Evolutionary conservation across 2,113 vertebrate genomes (phyloP), one percentile per base, ranked within the genome.

Genomic region (Sinocyclocheilus anshuiensis): DNA sequence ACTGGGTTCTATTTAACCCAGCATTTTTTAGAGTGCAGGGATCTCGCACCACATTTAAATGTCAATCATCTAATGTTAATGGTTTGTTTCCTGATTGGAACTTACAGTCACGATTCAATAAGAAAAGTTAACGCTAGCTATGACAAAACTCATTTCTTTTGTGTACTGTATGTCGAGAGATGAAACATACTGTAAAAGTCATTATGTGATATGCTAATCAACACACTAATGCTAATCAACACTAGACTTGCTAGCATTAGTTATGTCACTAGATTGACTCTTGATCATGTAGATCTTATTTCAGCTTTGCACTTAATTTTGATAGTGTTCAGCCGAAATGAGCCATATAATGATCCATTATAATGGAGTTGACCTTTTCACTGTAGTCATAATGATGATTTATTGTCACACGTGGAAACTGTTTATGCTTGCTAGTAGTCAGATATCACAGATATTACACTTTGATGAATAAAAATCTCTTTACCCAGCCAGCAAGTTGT

Each of bases 371-470:
- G 65, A 75, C 67, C 24, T 55, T 33, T 65, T 39, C 45, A 87
- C 42, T 81, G 48, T 36, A 79, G 48, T 45, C 10, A 74, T n/a
- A 2, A 74, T 42, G 10, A 48, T 87, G 87, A 92, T 90, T 91
- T 75, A 92, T 79, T 85, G 72, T 72, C 59, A 84, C 90, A 91
- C 90, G 80, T 92, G 90, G 88, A 77, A 90, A 86, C 79, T 59
- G 65, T 92, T 92, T 84, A 59, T 45, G 72, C 42, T 48, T 72
- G 20, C 9, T 42, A 72, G 33, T 72, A 39, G 42, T 55, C 48
- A 20, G 15, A 77, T 77, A 78, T 33, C 16, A 50, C 74, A 53
- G 22, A 4, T 53, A 13, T 20, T 36, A 36, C 15, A 22, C n/a
- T 24, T 77, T 29, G n/a, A 77, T 39, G 69, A 39, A 72, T 20